Conservation (phyloP, 2,113 vertebrate genomes). For the Dinomys branickii region DNA sequence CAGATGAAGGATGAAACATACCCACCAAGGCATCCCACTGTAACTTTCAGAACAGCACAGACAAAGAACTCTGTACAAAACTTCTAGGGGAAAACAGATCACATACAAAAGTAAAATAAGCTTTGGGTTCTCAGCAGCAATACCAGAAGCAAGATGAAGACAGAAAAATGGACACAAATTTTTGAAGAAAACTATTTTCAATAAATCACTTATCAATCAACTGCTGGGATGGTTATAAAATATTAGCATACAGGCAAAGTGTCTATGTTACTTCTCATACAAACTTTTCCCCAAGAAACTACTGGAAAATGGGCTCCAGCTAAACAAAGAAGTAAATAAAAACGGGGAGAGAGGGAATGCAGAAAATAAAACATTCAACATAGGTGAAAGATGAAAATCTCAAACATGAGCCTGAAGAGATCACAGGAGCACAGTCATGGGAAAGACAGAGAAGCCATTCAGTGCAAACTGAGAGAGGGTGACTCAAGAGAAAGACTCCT, state of each 20-base stretch:
- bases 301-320: neutral
- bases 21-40: neutral
- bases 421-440: neutral
- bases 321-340: slow-evolving; percentile 1
- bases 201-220: neutral
- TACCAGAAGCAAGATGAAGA: slow-evolving; percentile 21
- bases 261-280: neutral
- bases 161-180: neutral
- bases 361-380: neutral
- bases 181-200: slow-evolving; percentile 30
- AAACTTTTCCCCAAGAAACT: neutral
- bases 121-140: neutral
- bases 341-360: neutral
- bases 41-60: neutral
- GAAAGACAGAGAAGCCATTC: neutral
- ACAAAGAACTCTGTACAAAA: neutral
- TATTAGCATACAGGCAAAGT: neutral
- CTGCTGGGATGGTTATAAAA: neutral
- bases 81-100: neutral
- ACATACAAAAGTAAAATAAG: neutral
- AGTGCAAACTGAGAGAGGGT: neutral
- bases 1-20: neutral
- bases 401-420: neutral
- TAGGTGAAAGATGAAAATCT: neutral
- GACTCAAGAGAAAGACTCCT: neutral